Base-by-base conservation (phyloP, 2,888 invertebrate species). In the Agriopis aurantiaria region DNA sequence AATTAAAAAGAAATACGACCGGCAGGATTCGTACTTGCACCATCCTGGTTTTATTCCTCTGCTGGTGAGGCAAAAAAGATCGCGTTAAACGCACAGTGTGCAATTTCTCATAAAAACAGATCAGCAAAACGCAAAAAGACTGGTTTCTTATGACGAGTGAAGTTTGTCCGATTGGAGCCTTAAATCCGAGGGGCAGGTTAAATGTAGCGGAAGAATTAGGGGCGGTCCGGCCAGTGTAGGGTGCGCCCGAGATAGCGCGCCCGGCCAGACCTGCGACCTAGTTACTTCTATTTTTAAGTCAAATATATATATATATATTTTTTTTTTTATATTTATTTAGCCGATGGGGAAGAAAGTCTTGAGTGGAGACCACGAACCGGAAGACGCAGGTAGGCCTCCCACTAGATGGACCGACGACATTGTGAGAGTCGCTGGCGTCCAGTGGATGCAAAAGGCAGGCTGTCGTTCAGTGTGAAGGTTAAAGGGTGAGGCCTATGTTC, bases 171-270 rank as follows among this genome's bases (percentile, higher is more conserved):
- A 69, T 59, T 64, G 55, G 33, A n/a, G 67, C 52, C 78, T 76
- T 77, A 78, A 82, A 78, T 67, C 73, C 66, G 68, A 75, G 71
- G 75, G 77, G 75, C 75, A 73, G 69, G 80, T 81, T 79, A 76
- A 84, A 84, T 84, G 82, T 80, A 66, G 72, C 75, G 80, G 83
- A 84, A 83, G 80, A 80, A 83, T 80, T 76, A 75, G 76, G 68
- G 59, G 53, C 64, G 75, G 69, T 65, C 66, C 67, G 64, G 71
- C 72, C 75, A 70, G 75, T 78, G 78, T 74, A 71, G 66, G 60
- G 71, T 58, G 60, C 48, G 62, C 12, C 17, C 17, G 61, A 61
- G 75, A 76, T 76, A 76, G 52, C 64, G 64, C 51, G 65, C 11
- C 59, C 57, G 11, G 8, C 64, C 41, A 59, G 55, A 74, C 74